Evolutionary conservation across 2,113 vertebrate genomes (phyloP).

Genomic region (Picathartes gymnocephalus): DNA sequence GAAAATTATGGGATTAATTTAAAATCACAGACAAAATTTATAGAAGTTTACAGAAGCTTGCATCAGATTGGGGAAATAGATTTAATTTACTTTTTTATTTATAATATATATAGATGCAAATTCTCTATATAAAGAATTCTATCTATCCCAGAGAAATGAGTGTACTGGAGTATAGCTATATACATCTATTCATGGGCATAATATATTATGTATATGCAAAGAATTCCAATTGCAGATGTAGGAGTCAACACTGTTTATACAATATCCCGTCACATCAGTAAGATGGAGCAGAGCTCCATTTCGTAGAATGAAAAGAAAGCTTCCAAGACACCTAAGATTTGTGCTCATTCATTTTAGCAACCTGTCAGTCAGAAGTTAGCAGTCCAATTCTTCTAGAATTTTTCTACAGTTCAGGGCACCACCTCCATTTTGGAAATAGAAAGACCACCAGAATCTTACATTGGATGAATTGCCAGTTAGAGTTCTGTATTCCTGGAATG

Average conservation of each 20-base stretch:
- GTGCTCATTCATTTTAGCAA: not conserved
- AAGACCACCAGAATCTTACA: not conserved
- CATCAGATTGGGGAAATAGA: not conserved
- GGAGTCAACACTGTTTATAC: not conserved
- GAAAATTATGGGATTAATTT: slow-evolving; percentile 50
- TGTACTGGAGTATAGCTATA: not conserved
- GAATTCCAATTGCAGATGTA: not conserved
- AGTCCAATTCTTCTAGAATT: not conserved
- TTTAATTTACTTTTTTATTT: not conserved
- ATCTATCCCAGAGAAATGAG: not conserved
- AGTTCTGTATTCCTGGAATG: not conserved
- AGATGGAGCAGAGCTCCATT: not conserved
- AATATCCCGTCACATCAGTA: not conserved
- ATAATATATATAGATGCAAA: not conserved
- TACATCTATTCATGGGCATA: not conserved
- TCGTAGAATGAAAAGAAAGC: not conserved
- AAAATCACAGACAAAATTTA: slow-evolving; percentile 35
- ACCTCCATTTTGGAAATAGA: not conserved
- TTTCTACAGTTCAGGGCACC: not conserved
- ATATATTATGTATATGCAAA: not conserved
- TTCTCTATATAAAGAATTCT: not conserved
- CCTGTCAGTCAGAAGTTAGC: not conserved
- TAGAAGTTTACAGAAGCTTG: not conserved
- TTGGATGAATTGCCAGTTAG: not conserved
- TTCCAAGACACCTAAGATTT: not conserved